Evolutionary conservation across 2,113 vertebrate species (phyloP).

Genomic region (Xiphias gladius): DNA sequence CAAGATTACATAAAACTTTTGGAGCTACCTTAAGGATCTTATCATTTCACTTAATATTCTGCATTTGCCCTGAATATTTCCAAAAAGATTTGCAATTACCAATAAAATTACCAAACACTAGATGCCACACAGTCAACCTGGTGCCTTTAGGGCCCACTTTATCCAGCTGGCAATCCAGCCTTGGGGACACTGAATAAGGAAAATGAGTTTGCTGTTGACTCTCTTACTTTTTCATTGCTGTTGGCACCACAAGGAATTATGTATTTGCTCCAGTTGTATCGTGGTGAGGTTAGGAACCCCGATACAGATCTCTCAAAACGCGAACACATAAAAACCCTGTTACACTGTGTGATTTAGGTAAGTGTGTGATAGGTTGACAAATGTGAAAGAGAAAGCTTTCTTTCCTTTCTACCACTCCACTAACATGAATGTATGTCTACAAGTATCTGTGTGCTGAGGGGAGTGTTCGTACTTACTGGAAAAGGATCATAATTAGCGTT

Average conservation of each 20-base stretch:
- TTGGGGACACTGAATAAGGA: not conserved
- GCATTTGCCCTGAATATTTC: not conserved
- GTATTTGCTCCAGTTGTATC: too few species aligned
- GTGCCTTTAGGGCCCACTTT: not conserved
- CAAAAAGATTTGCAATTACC: too few species aligned
- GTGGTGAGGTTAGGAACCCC: too few species aligned
- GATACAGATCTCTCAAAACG: not conserved
- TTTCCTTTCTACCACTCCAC: not conserved
- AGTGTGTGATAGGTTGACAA: too few species aligned
- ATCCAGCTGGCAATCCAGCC: not conserved
- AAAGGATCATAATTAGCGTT: not conserved
- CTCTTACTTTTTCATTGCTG: too few species aligned
- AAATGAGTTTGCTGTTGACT: too few species aligned
- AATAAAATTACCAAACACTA: not conserved
- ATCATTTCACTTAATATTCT: not conserved
- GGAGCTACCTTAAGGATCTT: not conserved
- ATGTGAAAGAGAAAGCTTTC: not conserved
- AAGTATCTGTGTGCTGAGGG: constrained; percentile 24
- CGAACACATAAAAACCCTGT: not conserved
- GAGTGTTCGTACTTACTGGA: not conserved
- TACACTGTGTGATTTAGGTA: too few species aligned
- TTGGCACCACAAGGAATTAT: not conserved
- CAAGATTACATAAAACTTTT: not conserved
- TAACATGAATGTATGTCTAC: not conserved
- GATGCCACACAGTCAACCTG: not conserved